Evolutionary conservation across 2,888 invertebrate species (phyloP).

Genomic region (Eupeodes luniger): DNA sequence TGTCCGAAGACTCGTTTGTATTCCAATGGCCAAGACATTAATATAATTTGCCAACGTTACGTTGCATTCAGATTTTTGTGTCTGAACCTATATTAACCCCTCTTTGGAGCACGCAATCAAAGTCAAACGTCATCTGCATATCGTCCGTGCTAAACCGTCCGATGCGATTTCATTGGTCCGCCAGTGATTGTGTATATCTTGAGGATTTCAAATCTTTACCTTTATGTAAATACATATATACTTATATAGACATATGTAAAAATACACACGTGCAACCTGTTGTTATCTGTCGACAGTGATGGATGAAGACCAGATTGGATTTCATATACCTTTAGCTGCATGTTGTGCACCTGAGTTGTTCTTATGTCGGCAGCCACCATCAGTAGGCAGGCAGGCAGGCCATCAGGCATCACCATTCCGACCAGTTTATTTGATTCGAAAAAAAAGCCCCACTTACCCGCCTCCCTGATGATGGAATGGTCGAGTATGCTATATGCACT

Average conservation of each 20-base stretch:
- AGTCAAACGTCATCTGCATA: conserved; percentile 72
- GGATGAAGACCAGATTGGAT: conserved; percentile 70
- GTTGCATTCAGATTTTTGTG: neutral
- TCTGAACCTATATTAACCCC: neutral
- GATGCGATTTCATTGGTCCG: conserved; percentile 66
- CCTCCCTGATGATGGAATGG: neutral
- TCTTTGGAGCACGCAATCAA: conserved; percentile 61
- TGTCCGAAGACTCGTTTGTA: conserved; percentile 46
- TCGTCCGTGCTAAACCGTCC: conserved; percentile 21
- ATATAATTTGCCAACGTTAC: conserved; percentile 19
- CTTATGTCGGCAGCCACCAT: conserved; percentile 17
- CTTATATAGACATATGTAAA: neutral
- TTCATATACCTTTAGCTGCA: conserved; percentile 34
- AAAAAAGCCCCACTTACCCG: neutral
- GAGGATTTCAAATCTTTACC: conserved; percentile 29
- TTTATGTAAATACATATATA: conserved; percentile 54
- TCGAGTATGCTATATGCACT: no score
- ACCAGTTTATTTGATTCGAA: conserved; percentile 46
- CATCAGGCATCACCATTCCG: conserved; percentile 37
- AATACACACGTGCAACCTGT: conserved; percentile 69
- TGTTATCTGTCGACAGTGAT: conserved; percentile 74
- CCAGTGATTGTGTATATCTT: conserved; percentile 41
- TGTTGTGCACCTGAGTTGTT: conserved; percentile 58
- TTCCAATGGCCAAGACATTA: conserved; percentile 37
- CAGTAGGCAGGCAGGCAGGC: conserved; percentile 34